These are phyloP conservation scores for Periophthalmus modestus DNA, from an alignment of 2,113 vertebrate genomes.

Conservation along the genomic window DNA sequence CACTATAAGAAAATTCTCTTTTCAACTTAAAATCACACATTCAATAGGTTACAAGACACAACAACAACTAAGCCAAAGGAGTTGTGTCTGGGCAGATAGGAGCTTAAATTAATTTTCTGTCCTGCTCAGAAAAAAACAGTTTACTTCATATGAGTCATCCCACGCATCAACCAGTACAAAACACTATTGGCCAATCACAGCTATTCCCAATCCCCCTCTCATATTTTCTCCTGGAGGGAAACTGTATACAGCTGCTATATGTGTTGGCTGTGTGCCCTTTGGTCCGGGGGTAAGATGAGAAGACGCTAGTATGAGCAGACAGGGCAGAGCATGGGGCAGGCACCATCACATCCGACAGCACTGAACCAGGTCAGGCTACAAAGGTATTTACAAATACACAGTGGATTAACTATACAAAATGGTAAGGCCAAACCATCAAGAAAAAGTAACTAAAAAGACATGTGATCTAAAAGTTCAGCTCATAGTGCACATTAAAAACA, in stretches of 20 bases:
- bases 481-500: no score
- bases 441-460: no score
- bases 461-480: no score
- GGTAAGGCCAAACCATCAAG: no score
- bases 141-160: background rate
- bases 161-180: background rate
- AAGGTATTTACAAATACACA: background rate
- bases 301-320: slow-evolving; percentile 25
- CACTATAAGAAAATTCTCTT: background rate
- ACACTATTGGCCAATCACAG: background rate
- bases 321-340: slow-evolving; percentile 19
- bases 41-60: background rate
- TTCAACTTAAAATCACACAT: background rate
- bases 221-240: slow-evolving; percentile 13
- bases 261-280: slow-evolving; percentile 32
- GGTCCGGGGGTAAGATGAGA: slow-evolving; percentile 44
- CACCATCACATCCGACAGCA: background rate
- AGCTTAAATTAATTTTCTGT: background rate
- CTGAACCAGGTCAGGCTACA: background rate
- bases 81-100: background rate
- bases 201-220: background rate
- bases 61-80: background rate
- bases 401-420: no score
- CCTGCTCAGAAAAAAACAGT: background rate
- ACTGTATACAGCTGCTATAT: slow-evolving; percentile 38